phyloP scores from a whole-genome alignment of 2,113 vertebrate genomes.

The Oreochromis tanganicae region DNA sequence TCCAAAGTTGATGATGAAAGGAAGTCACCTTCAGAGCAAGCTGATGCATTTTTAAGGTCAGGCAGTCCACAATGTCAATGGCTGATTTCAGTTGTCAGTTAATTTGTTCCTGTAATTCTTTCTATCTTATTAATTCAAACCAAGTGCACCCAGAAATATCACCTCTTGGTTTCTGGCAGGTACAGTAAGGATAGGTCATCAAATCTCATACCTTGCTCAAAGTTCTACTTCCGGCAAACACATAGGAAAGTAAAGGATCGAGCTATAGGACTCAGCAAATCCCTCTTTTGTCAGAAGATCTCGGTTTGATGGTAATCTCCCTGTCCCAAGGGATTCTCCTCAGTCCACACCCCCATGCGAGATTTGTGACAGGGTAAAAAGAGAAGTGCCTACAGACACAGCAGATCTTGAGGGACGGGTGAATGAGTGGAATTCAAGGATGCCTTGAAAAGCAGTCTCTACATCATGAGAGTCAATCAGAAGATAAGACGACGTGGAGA shows the following conservation, averaged over 20 bases:
- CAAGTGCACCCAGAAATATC: background rate
- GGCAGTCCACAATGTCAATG: background rate
- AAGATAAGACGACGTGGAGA: constrained; percentile 53
- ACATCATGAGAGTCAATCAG: constrained; percentile 63
- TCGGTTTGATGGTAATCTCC: constrained; percentile 65
- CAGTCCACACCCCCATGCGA: constrained; percentile 63
- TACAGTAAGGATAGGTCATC: background rate
- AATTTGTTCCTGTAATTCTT: background rate
- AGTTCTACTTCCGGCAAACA: constrained; percentile 11
- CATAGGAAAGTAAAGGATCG: constrained; percentile 24
- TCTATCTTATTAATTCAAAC: background rate
- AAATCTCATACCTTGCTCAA: background rate
- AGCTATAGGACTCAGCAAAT: constrained; percentile 59
- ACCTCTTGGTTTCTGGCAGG: background rate
- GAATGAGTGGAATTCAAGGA: constrained; percentile 65
- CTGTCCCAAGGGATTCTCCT: constrained; percentile 57
- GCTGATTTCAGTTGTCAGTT: background rate
- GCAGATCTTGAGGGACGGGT: constrained; percentile 57
- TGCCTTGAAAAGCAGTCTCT: constrained; percentile 53
- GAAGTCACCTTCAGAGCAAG: background rate
- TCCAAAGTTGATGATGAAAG: background rate
- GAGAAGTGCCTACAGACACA: constrained; percentile 55
- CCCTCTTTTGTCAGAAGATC: constrained; percentile 63
- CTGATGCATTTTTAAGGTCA: background rate
- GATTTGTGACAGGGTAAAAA: constrained; percentile 59